Conservation (phyloP, 2,888 invertebrate genomes). For the Leptogaster cylindrica region DNA sequence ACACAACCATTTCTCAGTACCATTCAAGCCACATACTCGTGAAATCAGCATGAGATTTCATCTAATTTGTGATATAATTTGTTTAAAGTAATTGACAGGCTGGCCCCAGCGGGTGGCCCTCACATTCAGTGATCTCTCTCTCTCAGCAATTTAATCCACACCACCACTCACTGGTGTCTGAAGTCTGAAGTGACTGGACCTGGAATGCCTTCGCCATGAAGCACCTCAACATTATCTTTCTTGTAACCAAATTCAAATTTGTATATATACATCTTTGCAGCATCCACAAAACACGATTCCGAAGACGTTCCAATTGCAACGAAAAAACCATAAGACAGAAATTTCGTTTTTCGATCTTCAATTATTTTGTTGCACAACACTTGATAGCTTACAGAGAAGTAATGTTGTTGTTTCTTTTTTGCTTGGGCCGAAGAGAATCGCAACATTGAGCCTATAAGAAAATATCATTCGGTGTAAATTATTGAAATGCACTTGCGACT, state of each 20-base stretch:
- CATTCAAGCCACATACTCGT: constrained; percentile 45
- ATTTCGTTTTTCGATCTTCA: constrained; percentile 42
- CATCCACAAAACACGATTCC: constrained; percentile 16
- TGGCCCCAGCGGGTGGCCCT: constrained; percentile 51
- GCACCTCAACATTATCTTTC: constrained; percentile 20
- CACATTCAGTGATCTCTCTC: constrained; percentile 43
- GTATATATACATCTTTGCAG: constrained; percentile 7
- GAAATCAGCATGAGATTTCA: constrained; percentile 52
- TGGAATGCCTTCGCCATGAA: constrained; percentile 24
- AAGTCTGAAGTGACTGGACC: constrained; percentile 37
- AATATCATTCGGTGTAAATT: constrained; percentile 45
- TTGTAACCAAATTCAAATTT: constrained; percentile 29
- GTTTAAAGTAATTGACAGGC: constrained; percentile 53
- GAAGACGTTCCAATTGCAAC: constrained; percentile 39
- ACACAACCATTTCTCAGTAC: constrained; percentile 42
- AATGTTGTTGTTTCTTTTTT: constrained; percentile 16
- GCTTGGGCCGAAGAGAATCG: no score
- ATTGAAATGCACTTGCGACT: constrained; percentile 44
- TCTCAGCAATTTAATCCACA: constrained; percentile 47
- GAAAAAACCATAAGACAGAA: constrained; percentile 38
- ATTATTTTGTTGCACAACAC: constrained; percentile 39
- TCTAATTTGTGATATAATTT: constrained; percentile 55
- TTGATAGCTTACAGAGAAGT: constrained; percentile 33
- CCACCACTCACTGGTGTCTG: constrained; percentile 43
- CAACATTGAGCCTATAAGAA: no score